Evolutionary conservation across 64 coral and sea anemone species (phyloP).

Genomic region (Catalaphyllia jardinei): DNA sequence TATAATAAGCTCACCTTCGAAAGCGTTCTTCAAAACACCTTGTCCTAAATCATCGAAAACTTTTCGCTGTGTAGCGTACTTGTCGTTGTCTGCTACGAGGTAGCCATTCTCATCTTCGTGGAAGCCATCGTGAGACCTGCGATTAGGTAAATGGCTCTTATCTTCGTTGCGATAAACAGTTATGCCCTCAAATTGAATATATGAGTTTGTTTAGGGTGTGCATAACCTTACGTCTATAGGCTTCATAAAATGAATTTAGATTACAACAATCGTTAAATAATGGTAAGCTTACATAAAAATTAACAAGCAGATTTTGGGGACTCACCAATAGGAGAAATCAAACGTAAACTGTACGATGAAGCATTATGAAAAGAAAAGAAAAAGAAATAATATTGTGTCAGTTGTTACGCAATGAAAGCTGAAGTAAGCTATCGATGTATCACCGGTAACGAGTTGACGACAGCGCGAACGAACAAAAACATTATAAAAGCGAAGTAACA

Average conservation of each 20-base stretch:
- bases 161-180: conserved; percentile 16
- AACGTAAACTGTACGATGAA: conserved; percentile 81
- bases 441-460: background rate
- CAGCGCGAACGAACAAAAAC: background rate
- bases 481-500: background rate
- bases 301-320: background rate
- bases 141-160: conserved; percentile 17
- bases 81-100: conserved; percentile 21
- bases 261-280: too few species aligned
- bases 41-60: conserved; percentile 95
- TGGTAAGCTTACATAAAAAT: too few species aligned
- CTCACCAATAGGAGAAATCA: conserved; percentile 99
- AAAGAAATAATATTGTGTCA: conserved; percentile 24
- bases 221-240: background rate
- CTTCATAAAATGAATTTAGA: background rate
- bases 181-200: conserved; percentile 9
- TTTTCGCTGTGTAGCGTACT: conserved; percentile 88
- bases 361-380: conserved; percentile 24
- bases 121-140: conserved; percentile 94
- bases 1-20: conserved; percentile 67
- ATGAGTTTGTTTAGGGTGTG: background rate
- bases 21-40: conserved; percentile 97
- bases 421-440: background rate
- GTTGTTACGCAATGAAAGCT: background rate
- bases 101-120: conserved; percentile 76